Conservation (phyloP, 2,888 invertebrate species). For the Clanis bilineata region DNA sequence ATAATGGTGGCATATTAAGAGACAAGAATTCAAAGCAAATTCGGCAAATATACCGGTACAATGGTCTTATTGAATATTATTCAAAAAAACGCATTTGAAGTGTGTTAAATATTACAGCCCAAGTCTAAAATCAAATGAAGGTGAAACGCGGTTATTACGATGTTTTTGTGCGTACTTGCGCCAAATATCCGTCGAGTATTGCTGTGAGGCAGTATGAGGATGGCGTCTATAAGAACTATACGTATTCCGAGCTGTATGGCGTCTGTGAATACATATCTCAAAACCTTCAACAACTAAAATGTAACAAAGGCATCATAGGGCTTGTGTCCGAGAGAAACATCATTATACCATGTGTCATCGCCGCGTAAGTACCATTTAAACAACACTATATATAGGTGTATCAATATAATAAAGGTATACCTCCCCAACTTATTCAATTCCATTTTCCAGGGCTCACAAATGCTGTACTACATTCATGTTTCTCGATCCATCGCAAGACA, state of each 20-base stretch:
- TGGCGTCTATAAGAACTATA: slow-evolving; percentile 56
- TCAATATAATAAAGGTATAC: too few relatives aligned
- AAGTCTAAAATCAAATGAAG: slow-evolving; percentile 27
- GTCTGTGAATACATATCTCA: slow-evolving; percentile 72
- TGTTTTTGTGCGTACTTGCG: slow-evolving; percentile 66
- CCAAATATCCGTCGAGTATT: slow-evolving; percentile 54
- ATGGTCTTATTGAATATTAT: background rate
- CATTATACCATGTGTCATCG: slow-evolving; percentile 77
- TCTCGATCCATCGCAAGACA: slow-evolving; percentile 59
- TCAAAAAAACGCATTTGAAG: background rate
- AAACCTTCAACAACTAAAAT: slow-evolving; percentile 60
- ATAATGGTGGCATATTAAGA: slow-evolving; percentile 1
- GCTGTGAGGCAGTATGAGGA: slow-evolving; percentile 60
- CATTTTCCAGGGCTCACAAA: slow-evolving; percentile 78
- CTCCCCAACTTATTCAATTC: slow-evolving; percentile 19
- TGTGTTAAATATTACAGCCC: background rate
- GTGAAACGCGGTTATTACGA: slow-evolving; percentile 68
- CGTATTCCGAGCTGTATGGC: slow-evolving; percentile 73
- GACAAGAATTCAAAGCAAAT: background rate
- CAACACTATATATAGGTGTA: background rate
- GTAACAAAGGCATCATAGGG: slow-evolving; percentile 68
- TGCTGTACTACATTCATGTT: slow-evolving; percentile 78
- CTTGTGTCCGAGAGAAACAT: slow-evolving; percentile 75
- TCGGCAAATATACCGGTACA: background rate
- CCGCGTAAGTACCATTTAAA: slow-evolving; percentile 70